Evolutionary conservation across 2,888 invertebrate species (phyloP).

Genomic region (Neocrepidodera transversa): DNA sequence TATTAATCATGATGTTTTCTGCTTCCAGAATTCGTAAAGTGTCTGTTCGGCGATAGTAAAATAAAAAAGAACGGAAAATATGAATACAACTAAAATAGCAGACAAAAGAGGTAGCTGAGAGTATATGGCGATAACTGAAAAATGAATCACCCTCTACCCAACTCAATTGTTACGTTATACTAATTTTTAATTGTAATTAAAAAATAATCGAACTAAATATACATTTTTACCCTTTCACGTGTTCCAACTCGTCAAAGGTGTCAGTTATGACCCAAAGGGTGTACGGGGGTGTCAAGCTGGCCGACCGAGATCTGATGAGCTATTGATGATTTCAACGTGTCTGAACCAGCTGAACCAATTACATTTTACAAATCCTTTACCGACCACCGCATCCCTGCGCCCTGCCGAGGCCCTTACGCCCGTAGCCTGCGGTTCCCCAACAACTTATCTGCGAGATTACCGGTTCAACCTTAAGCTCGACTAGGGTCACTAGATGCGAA

Average conservation of each 20-base stretch:
- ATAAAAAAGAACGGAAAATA: no score
- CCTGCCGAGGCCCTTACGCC: conserved; percentile 37
- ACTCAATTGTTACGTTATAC: no score
- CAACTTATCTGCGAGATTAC: conserved; percentile 45
- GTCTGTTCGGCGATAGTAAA: no score
- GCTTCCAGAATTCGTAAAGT: no score
- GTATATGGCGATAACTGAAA: no score
- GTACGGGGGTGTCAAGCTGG: conserved; percentile 33
- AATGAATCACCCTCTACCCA: no score
- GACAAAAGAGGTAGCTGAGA: no score
- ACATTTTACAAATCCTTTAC: conserved; percentile 62
- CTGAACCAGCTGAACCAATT: conserved; percentile 71
- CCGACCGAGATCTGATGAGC: conserved; percentile 61
- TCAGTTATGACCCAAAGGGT: conserved; percentile 25
- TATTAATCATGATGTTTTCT: no score
- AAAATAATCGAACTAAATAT: no score
- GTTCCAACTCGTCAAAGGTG: conserved; percentile 25
- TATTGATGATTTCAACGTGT: conserved; percentile 70
- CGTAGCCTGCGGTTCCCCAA: conserved; percentile 43
- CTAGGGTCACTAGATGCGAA: conserved; percentile 15
- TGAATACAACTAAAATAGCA: no score
- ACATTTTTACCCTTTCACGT: no score
- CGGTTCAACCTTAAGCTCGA: conserved; percentile 38
- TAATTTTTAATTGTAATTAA: no score
- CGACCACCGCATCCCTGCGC: conserved; percentile 34